Evolutionary conservation across 2,113 vertebrate genomes (phyloP), one percentile per base, ranked within the genome.

Genomic region (Cyanoramphus novaezelandiae): DNA sequence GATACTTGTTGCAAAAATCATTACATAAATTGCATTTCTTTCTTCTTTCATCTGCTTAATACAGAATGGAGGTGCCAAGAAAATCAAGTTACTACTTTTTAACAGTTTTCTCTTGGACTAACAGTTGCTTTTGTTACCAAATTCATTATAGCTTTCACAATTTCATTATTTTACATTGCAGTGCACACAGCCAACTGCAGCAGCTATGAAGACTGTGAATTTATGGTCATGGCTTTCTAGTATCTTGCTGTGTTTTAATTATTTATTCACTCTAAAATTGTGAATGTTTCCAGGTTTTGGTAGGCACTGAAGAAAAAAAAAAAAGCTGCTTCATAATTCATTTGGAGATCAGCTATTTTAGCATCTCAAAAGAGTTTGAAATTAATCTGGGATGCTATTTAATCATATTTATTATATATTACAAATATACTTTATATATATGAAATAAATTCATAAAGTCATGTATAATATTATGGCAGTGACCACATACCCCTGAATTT

Each of bases 1-100:
- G 37, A 49, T 59, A 47, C 49, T 95, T 90, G 78, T 90, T 91
- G 49, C 49, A 91, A 91, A 93, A 93, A 85, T 82, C 46, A 46
- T 82, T 79, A 49, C 63, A 62, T 82, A 39, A 57, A 62, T 72
- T 92, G 65, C 6, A 27, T 87, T 89, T 91, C 49, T 70, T 89
- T 80, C 92, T 93, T 79, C 29, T 55, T 91, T 75, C 28, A 69
- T 88, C 86, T 82, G 21, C 33, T 90, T 92, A 68, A 55, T 85
- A 17, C 24, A 65, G 47, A 93, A 82, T 4, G 28, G 35, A 39
- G 28, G 55, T 88, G 85, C 82, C 70, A 90, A 55, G 84, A 91
- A 93, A 87, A 88, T 86, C 62, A 55, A 77, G 49, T 69, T 97
- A 63, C 46, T 13, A 5, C 49, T 86, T 60, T 60, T 60, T 57